Percentiles rank a stretch among this genome's conserved stretches.
Conservation (phyloP, 2,113 vertebrate genomes). For the Melospiza georgiana region DNA sequence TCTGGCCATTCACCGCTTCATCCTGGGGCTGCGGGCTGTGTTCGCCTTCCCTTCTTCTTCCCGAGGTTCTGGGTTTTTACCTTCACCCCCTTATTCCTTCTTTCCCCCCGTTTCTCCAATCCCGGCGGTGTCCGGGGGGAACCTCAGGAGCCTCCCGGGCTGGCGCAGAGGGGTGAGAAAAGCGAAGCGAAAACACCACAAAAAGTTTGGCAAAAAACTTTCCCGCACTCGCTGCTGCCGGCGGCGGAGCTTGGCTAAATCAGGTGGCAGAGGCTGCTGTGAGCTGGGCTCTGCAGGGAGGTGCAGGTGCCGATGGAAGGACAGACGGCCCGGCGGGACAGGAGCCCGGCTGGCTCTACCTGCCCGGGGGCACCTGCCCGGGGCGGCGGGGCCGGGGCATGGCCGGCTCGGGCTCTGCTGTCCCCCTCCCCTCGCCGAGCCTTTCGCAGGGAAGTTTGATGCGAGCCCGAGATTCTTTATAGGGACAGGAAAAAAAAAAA, state of each 20-base stretch:
- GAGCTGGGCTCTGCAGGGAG: background rate
- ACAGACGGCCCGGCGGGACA: background rate
- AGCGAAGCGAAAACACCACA: background rate
- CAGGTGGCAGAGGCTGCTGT: background rate
- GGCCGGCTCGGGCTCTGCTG: background rate
- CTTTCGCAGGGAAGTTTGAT: constrained; percentile 50
- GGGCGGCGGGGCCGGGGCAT: background rate
- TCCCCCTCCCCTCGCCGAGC: background rate
- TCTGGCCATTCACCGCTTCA: background rate
- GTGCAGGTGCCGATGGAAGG: constrained; percentile 18
- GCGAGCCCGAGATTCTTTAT: constrained; percentile 64
- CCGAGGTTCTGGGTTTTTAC: background rate
- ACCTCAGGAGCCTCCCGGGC: background rate
- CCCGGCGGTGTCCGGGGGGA: rapidly evolving
- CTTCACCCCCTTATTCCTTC: background rate
- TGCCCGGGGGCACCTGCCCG: background rate
- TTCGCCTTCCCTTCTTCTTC: background rate
- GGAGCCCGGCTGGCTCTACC: background rate
- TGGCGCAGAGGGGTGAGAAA: background rate
- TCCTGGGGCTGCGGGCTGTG: background rate
- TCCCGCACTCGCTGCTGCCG: background rate
- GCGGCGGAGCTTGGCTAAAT: background rate
- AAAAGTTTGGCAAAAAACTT: constrained; percentile 33
- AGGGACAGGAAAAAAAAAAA: constrained; percentile 39
- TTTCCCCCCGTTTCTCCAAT: background rate